These are phyloP conservation scores for Megalopta genalis DNA, from an alignment of 1,140 invertebrate species.

Conservation along the genomic window DNA sequence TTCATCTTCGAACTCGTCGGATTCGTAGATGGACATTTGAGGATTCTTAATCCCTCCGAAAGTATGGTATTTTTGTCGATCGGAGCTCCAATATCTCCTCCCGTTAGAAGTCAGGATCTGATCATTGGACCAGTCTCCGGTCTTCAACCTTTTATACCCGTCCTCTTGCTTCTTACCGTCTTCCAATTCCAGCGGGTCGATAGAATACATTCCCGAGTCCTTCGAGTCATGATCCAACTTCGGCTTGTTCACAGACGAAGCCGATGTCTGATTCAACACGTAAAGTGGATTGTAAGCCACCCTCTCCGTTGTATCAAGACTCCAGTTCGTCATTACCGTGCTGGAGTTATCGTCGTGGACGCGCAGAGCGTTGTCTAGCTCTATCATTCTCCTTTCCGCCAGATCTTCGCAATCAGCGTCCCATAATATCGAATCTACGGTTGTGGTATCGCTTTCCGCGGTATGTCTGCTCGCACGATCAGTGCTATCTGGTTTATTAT, in stretches of 20 bases:
- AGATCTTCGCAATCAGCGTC: background rate
- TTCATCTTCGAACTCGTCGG: constrained; percentile 26
- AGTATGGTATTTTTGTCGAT: constrained; percentile 65
- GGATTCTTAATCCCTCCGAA: constrained; percentile 67
- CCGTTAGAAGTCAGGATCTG: constrained; percentile 45
- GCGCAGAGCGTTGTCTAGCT: background rate
- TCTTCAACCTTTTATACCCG: constrained; percentile 11
- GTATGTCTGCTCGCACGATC: background rate
- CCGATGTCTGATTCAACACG: constrained; percentile 19
- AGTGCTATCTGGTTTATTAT: background rate
- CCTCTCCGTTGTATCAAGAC: background rate
- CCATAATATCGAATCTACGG: background rate
- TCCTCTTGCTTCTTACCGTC: background rate
- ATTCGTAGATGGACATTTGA: constrained; percentile 10
- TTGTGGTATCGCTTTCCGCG: background rate
- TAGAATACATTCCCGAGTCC: constrained; percentile 68
- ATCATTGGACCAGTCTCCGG: background rate
- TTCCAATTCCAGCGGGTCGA: constrained; percentile 52
- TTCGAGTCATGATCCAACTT: constrained; percentile 27
- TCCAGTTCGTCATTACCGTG: background rate
- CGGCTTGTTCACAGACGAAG: background rate
- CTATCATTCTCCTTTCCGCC: background rate
- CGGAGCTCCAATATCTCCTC: constrained; percentile 58
- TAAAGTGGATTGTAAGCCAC: constrained; percentile 48
- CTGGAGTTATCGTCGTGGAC: background rate